Evolutionary conservation across 2,888 invertebrate species (phyloP).

Genomic region (Encarsia formosa): DNA sequence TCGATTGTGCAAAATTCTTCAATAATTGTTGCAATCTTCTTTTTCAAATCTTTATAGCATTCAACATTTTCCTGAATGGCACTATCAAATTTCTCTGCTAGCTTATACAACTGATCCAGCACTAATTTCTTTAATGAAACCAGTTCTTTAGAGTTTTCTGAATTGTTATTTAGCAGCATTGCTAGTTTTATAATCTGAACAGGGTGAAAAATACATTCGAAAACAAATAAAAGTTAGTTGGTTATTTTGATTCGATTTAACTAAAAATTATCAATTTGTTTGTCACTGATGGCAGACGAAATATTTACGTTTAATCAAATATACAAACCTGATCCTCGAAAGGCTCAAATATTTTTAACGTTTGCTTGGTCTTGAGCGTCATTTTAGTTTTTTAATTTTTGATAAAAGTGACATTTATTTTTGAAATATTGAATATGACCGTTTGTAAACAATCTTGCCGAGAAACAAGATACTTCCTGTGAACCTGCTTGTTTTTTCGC

Average conservation of each 20-base stretch:
- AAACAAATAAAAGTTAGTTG: background rate
- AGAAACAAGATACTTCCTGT: conserved; percentile 23
- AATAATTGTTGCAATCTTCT: conserved; percentile 34
- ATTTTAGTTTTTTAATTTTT: conserved; percentile 27
- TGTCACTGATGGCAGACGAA: background rate
- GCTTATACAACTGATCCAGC: conserved; percentile 34
- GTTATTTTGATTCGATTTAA: background rate
- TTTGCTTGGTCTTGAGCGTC: conserved; percentile 42
- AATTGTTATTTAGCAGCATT: conserved; percentile 26
- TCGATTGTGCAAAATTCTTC: conserved; percentile 39
- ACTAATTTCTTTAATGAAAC: conserved; percentile 33
- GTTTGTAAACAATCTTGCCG: conserved; percentile 23
- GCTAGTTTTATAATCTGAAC: conserved; percentile 38
- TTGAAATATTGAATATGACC: conserved; percentile 13
- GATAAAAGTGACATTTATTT: background rate
- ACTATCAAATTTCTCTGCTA: conserved; percentile 39
- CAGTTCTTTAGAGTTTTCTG: conserved; percentile 24
- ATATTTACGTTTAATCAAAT: background rate
- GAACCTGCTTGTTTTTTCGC: background rate
- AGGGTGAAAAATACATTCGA: background rate
- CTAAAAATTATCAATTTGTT: too few relatives aligned
- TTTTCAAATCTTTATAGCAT: conserved; percentile 40
- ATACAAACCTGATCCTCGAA: conserved; percentile 41
- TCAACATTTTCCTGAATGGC: conserved; percentile 34
- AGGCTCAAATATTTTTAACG: conserved; percentile 38